Evolutionary conservation across 2,888 invertebrate species (phyloP), one percentile per base, ranked within the genome.

Genomic region (Noctua janthe): DNA sequence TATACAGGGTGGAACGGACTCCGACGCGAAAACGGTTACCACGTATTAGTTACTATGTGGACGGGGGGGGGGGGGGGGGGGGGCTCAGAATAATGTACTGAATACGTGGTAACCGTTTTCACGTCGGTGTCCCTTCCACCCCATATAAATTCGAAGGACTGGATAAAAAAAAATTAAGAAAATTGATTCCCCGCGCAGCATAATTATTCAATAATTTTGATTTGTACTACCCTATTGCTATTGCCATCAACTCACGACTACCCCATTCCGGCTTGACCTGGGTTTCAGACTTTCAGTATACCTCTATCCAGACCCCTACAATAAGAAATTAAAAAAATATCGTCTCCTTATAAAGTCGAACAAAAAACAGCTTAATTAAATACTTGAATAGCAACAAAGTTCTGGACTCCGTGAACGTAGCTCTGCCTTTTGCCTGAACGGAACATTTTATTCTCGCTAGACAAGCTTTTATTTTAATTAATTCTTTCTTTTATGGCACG

Each of bases 401-500:
- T 54, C 62, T 8, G 8, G 1, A 39, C 10, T 17, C 2, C 35
- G 35, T 17, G 47, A 49, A 82, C 35, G 1, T 47, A 17, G 62
- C 17, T n/a, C 13, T 43, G 56, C 23, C 39, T 51, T 49, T 64
- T 4, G 20, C 17, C 64, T 23, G 35, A 66, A 56, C 1, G 10
- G 39, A 43, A 71, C 64, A 20, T 56, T 56, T 1, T 49, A 20
- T 70, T 67, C 39, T 17, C 35, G 5, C 20, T 15, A n/a, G 11
- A 43, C 59, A 17, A 54, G 43, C 54, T 71, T 87, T 76, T 71
- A 51, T 71, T 67, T 74, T 67, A 76, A 71, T 59, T 74, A 35
- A 69, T 76, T 72, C 67, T 84, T 87, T 69, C 54, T 72, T 72
- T 71, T 43, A 67, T 66, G 71, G 74, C n/a, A 71, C 71, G 76